Evolutionary conservation across 2,113 vertebrate species (phyloP), one percentile per base, ranked within the genome.

Genomic region (Chaenogobius annularis): DNA sequence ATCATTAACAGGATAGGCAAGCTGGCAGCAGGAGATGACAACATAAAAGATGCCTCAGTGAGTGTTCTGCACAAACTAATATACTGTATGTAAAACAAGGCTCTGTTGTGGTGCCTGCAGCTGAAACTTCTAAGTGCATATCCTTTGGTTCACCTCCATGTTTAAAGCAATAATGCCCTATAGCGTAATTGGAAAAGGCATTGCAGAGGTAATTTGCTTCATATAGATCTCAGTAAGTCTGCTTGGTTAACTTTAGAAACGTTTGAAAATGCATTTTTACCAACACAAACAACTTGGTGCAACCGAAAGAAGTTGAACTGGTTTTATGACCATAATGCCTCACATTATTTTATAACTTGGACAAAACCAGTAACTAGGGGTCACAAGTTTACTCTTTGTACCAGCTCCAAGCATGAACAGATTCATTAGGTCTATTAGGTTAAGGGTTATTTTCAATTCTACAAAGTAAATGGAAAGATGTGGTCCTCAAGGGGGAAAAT

Each of bases 1-100:
- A 95, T 99, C 90, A 98, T 98, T 93, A 94, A 90, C 92, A 96
- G 95, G 91, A 93, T 98, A 90, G 96, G 94, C 67, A 94, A 93
- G 0, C 88, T 94, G 79, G 95, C 96, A 0, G 95, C 95, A 0
- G 92, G 96, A 0, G 96, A 97, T 67, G 95, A 95, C 73, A 87
- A 74, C 77, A 95, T 95, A 0, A 95, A 95, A 87, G 96, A 97
- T 72, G 97, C 96, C 0, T 98, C 97, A 0, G 96, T 98, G 85
- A 80, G 94, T 93, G 46, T 78, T 11, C 0, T 50, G 73, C 77
- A 46, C 58, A 68, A 61, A 84, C 54, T 35, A 56, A 20, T 72
- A 43, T 10, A n/a, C n/a, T n/a, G n/a, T n/a, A 44, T 77, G 69
- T 75, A 62, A 69, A 48, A 72, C 10, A 54, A 35, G 55, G 7